phyloP scores from a whole-genome alignment of 2,888 invertebrate species.

The Drosophila nr. fundita region DNA sequence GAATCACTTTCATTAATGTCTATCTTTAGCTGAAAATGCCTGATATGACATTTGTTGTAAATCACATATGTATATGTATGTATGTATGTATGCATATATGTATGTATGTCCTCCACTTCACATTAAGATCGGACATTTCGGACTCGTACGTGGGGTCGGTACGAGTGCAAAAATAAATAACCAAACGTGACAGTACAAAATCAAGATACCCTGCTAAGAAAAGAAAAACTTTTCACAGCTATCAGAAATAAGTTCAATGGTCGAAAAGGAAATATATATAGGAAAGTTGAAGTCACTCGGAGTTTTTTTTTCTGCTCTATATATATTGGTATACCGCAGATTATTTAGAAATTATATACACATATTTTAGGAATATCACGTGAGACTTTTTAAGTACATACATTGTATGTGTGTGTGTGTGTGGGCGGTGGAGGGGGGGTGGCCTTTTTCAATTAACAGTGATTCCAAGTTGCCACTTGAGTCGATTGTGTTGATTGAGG shows the following conservation, averaged over 20 bases:
- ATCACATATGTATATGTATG: slow-evolving; percentile 6
- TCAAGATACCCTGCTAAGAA: slow-evolving; percentile 24
- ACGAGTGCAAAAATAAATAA: not conserved
- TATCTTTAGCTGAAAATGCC: not conserved
- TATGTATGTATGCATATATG: slow-evolving; percentile 16
- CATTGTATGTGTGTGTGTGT: not conserved
- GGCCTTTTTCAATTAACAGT: not conserved
- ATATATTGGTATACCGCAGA: not conserved
- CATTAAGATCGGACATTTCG: slow-evolving; percentile 36
- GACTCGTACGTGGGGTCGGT: too few species aligned
- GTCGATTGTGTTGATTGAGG: slow-evolving; percentile 12
- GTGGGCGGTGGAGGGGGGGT: not conserved
- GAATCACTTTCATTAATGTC: slow-evolving; percentile 33
- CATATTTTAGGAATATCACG: slow-evolving; percentile 20
- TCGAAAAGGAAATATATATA: not conserved
- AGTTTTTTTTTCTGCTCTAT: not conserved
- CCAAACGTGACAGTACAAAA: not conserved
- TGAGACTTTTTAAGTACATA: slow-evolving; percentile 21
- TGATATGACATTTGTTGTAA: slow-evolving; percentile 41
- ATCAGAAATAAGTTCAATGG: not conserved
- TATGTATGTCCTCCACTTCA: slow-evolving; percentile 37
- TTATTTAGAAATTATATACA: slow-evolving; percentile 1
- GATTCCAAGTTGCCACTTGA: slow-evolving; percentile 34
- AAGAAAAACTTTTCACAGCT: not conserved
- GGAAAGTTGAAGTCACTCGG: not conserved